Percentiles rank a stretch among this genome's conserved stretches.
These are phyloP conservation scores for Drosophila glabriapex DNA, from an alignment of 2,888 invertebrate species.

Conservation along the genomic window DNA sequence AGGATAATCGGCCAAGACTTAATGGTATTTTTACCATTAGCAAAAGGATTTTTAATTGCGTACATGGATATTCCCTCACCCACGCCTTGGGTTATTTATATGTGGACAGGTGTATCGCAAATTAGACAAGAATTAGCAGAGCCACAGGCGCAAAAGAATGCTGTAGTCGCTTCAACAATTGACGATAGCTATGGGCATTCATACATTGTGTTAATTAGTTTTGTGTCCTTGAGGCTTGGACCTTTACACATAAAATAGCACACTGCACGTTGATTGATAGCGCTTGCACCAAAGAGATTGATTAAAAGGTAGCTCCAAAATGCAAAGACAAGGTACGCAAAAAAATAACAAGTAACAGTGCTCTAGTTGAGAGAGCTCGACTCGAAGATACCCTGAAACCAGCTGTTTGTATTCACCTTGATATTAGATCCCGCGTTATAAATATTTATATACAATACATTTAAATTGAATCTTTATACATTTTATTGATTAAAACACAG, in stretches of 20 bases:
- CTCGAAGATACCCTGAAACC: background rate
- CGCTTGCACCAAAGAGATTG: conserved; percentile 6
- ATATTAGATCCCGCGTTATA: background rate
- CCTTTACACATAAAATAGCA: conserved; percentile 12
- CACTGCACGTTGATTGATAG: conserved; percentile 37
- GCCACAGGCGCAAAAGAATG: conserved; percentile 22
- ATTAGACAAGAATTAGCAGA: conserved; percentile 65
- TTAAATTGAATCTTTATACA: background rate
- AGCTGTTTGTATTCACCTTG: background rate
- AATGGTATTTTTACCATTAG: conserved; percentile 75
- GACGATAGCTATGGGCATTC: conserved; percentile 60
- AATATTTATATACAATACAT: background rate
- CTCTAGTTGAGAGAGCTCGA: background rate
- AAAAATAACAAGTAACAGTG: background rate
- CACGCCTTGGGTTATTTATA: conserved; percentile 30
- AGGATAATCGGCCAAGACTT: conserved; percentile 71
- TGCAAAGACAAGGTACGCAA: background rate
- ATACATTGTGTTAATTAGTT: conserved; percentile 67
- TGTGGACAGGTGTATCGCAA: conserved; percentile 65
- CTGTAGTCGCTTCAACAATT: conserved; percentile 39
- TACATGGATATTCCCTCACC: conserved; percentile 30
- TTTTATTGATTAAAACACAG: background rate
- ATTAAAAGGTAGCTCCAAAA: background rate
- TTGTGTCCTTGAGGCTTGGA: conserved; percentile 32
- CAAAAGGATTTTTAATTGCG: conserved; percentile 78